Evolutionary conservation across 1,140 invertebrate species (phyloP).

Genomic region (Cydia amplana): DNA sequence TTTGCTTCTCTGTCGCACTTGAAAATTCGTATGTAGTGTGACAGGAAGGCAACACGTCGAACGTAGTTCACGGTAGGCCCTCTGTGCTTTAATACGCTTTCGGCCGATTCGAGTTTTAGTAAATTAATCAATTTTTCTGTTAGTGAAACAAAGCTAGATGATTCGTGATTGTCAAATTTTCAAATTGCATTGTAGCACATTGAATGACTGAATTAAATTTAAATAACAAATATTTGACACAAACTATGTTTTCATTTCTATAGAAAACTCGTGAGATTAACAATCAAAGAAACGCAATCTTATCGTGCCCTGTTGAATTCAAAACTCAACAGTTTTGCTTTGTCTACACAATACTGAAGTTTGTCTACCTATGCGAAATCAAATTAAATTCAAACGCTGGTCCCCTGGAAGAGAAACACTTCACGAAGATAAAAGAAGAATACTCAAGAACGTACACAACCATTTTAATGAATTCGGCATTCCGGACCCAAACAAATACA

Average conservation of each 20-base stretch:
- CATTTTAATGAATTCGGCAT: conserved; percentile 1
- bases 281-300: background rate
- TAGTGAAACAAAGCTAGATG: too few relatives aligned
- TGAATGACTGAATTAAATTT: too few relatives aligned
- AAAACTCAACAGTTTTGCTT: background rate
- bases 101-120: too few relatives aligned
- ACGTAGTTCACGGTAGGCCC: too few relatives aligned
- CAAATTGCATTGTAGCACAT: too few relatives aligned
- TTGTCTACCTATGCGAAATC: background rate
- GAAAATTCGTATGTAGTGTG: too few relatives aligned
- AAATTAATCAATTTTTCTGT: too few relatives aligned
- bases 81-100: too few relatives aligned
- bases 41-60: too few relatives aligned
- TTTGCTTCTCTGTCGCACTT: too few relatives aligned
- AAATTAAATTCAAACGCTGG: background rate
- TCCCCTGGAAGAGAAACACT: background rate
- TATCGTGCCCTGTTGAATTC: background rate
- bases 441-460: conserved; percentile 11
- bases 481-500: background rate
- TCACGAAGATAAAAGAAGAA: background rate
- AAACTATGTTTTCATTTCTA: background rate
- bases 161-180: too few relatives aligned
- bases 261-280: background rate
- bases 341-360: conserved; percentile 7
- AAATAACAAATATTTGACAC: background rate